Percentiles rank a stretch among this genome's conserved stretches.
Evolutionary conservation across 2,113 vertebrate genomes (phyloP).

Genomic region (Scomber scombrus): DNA sequence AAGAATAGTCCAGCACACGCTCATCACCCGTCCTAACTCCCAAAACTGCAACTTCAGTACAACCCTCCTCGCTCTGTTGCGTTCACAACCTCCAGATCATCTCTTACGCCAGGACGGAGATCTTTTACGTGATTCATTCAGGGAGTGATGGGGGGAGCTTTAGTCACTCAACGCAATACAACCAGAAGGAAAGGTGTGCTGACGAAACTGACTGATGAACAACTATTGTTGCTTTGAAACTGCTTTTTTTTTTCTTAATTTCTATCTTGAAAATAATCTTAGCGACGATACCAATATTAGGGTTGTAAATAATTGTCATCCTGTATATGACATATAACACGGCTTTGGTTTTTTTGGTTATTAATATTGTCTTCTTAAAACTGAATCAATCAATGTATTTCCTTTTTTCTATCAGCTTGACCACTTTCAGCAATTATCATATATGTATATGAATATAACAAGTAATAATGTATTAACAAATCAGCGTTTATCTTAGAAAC

Average conservation of each 20-base stretch:
- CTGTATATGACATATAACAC: slow-evolving; percentile 79
- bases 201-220: slow-evolving; percentile 77
- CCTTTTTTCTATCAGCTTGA: slow-evolving; percentile 96
- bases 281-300: slow-evolving; percentile 68
- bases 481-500: slow-evolving; percentile 88
- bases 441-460: slow-evolving; percentile 78
- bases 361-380: slow-evolving; percentile 90
- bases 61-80: slow-evolving; percentile 87
- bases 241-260: slow-evolving; percentile 70
- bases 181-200: slow-evolving; percentile 90
- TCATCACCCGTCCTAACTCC: slow-evolving; percentile 81
- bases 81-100: slow-evolving; percentile 94
- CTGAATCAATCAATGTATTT: slow-evolving; percentile 81
- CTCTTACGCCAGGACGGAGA: slow-evolving; percentile 75
- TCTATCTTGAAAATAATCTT: slow-evolving; percentile 69
- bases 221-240: slow-evolving; percentile 73
- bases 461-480: slow-evolving; percentile 90
- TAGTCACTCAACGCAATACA: slow-evolving; percentile 94
- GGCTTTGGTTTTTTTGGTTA: slow-evolving; percentile 79
- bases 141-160: slow-evolving; percentile 92
- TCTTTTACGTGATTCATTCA: slow-evolving; percentile 90
- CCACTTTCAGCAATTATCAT: slow-evolving; percentile 93
- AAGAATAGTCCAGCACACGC: slow-evolving; percentile 55
- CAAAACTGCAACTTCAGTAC: slow-evolving; percentile 82
- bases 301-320: slow-evolving; percentile 91